Evolutionary conservation across 2,797 vertebrate genomes (phyloP).

Genomic region (Myioborus melanocephalus): DNA sequence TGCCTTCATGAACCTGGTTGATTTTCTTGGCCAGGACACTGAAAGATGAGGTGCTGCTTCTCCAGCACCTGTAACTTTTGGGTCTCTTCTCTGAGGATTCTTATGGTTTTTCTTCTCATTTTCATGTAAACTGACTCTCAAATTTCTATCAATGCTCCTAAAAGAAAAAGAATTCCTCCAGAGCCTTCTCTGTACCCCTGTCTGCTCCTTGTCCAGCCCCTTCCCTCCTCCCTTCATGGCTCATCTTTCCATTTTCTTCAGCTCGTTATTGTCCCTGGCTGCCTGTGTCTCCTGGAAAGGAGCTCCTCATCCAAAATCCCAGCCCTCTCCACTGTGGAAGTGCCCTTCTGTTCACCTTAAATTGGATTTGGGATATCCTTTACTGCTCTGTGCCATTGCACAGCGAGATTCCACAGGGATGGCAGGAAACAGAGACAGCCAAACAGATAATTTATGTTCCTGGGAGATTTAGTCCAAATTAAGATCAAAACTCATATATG

Average conservation of each 20-base stretch:
- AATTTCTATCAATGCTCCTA: not conserved
- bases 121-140: not conserved
- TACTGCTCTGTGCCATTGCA: not conserved
- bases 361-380: not conserved
- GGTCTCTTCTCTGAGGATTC: not conserved
- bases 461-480: conserved; percentile 33
- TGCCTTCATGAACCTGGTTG: not conserved
- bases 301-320: not conserved
- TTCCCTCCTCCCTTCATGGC: not conserved
- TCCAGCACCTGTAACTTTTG: not conserved
- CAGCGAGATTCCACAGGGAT: not conserved
- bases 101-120: not conserved
- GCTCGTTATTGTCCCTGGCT: not conserved
- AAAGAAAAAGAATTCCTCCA: not conserved
- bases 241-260: not conserved
- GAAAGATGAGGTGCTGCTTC: not conserved
- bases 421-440: not conserved
- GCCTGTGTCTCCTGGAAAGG: not conserved
- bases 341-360: not conserved
- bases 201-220: not conserved
- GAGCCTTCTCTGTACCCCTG: not conserved
- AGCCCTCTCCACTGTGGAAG: not conserved
- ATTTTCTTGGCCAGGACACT: not conserved
- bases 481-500: conserved; percentile 11
- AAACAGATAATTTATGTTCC: conserved; percentile 13